Evolutionary conservation across 2,888 invertebrate species (phyloP).

Genomic region (Caenorhabditis drosophilae): DNA sequence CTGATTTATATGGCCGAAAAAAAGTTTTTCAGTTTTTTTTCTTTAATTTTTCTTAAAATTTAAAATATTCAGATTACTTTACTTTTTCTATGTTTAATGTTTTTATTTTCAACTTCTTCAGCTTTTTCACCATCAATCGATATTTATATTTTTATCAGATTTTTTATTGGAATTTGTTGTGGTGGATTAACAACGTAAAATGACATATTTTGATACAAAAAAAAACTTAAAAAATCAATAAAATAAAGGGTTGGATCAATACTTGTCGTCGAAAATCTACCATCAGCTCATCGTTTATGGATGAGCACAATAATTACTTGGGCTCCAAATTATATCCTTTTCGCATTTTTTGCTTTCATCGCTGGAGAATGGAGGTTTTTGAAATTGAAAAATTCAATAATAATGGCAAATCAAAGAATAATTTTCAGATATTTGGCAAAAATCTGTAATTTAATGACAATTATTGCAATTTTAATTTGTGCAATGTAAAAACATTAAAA

Average conservation of each 20-base stretch:
- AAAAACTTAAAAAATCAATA: neutral
- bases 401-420: neutral
- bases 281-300: conserved; percentile 50
- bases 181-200: conserved; percentile 46
- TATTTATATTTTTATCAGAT: conserved; percentile 44
- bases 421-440: conserved; percentile 21
- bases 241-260: conserved; percentile 39
- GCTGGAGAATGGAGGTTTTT: conserved; percentile 44
- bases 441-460: conserved; percentile 39
- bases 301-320: conserved; percentile 51
- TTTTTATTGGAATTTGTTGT: conserved; percentile 49
- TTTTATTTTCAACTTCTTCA: conserved; percentile 34
- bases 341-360: conserved; percentile 43
- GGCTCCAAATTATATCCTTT: conserved; percentile 55
- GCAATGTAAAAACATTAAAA: conserved; percentile 37
- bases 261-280: conserved; percentile 48
- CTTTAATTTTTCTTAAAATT: neutral
- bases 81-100: conserved; percentile 34
- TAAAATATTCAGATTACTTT: conserved; percentile 38
- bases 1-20: conserved; percentile 48
- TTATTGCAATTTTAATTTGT: conserved; percentile 36
- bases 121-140: conserved; percentile 46
- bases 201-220: neutral
- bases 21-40: conserved; percentile 17
- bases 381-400: neutral